Conservation (phyloP, 2,888 invertebrate species). For the Pyralis farinalis region DNA sequence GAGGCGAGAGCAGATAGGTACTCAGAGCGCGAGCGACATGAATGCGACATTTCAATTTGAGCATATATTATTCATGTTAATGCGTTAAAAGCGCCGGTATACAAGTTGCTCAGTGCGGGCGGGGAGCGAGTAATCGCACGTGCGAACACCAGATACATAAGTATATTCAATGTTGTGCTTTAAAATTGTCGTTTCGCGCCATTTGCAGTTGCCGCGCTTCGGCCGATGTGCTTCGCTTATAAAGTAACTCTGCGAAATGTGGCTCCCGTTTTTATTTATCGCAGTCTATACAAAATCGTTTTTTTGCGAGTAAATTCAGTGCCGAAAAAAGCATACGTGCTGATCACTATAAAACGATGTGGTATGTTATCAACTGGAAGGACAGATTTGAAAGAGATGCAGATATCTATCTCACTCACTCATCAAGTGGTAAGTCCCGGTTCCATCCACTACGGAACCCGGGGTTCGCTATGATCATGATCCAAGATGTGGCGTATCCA, state of each 20-base stretch:
- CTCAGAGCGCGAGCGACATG: conserved; percentile 62
- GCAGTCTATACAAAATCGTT: conserved; percentile 42
- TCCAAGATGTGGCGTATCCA: too few species aligned
- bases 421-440: too few species aligned
- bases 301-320: conserved; percentile 35
- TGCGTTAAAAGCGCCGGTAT: conserved; percentile 76
- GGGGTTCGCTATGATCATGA: too few species aligned
- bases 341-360: conserved; percentile 15
- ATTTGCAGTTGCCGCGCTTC: conserved; percentile 62
- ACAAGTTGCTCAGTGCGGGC: conserved; percentile 58
- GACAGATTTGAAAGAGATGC: too few species aligned
- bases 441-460: too few species aligned
- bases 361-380: too few species aligned
- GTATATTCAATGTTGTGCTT: conserved; percentile 74
- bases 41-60: conserved; percentile 80
- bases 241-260: conserved; percentile 65
- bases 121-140: conserved; percentile 70
- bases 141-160: conserved; percentile 57
- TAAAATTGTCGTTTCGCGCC: conserved; percentile 76
- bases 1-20: conserved; percentile 60
- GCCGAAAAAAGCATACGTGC: conserved; percentile 34
- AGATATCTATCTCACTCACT: too few species aligned
- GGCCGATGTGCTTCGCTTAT: conserved; percentile 65
- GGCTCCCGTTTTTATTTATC: conserved; percentile 56
- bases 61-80: conserved; percentile 80